A percentile compares a stretch with the other conserved stretches of the same genome.
Conservation (phyloP, 2,797 vertebrate genomes). For the Characodon lateralis region DNA sequence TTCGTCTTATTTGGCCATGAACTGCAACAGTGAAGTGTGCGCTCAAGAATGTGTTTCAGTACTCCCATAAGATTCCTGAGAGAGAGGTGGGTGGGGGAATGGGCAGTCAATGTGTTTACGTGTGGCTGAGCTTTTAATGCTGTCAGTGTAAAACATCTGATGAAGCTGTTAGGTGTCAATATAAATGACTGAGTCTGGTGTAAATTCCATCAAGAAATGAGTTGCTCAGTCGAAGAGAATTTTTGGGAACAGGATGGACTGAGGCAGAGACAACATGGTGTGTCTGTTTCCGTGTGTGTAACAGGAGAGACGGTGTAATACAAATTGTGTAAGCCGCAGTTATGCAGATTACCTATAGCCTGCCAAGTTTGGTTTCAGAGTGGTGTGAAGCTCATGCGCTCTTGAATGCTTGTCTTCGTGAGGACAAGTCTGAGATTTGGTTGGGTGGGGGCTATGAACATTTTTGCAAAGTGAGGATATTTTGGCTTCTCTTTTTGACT, state of each 20-base stretch:
- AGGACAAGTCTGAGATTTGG: constrained; percentile 3
- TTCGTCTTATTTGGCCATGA: constrained; percentile 74
- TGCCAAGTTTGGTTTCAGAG: neutral
- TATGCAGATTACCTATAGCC: constrained; percentile 40
- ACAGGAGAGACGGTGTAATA: constrained; percentile 30
- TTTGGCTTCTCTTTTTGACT: constrained; percentile 2
- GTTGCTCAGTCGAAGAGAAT: neutral
- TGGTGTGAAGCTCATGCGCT: neutral
- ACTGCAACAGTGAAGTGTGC: constrained; percentile 59
- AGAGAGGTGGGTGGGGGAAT: constrained; percentile 12
- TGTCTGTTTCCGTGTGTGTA: constrained; percentile 16
- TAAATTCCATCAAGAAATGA: neutral
- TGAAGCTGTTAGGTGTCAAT: constrained; percentile 8
- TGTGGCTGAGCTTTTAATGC: neutral
- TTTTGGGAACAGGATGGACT: neutral
- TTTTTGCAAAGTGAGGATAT: constrained; percentile 25
- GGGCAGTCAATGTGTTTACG: constrained; percentile 9
- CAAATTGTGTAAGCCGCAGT: constrained; percentile 18
- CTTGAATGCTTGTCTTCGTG: constrained; percentile 8
- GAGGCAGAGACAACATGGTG: constrained; percentile 1
- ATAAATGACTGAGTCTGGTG: constrained; percentile 10
- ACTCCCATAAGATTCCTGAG: constrained; percentile 37
- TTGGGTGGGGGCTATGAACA: neutral
- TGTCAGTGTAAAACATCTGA: neutral
- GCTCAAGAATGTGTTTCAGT: constrained; percentile 66